Evolutionary conservation across 2,797 vertebrate genomes (phyloP), one percentile per base, ranked within the genome.

Genomic region (Sebastes taczanowskii): DNA sequence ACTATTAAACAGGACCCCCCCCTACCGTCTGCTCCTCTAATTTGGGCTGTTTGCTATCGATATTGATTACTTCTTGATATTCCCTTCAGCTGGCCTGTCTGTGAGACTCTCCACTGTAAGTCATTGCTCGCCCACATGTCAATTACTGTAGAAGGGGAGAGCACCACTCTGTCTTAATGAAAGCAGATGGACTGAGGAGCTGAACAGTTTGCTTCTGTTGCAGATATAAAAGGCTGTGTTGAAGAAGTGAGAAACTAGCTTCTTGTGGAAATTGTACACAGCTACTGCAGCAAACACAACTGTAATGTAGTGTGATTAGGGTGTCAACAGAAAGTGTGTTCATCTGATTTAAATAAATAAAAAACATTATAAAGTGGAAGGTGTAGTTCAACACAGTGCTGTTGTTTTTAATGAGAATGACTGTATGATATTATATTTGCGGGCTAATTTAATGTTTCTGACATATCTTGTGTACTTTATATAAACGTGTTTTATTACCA

Each of bases 61-160:
- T 95, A 95, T 95, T 87, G 94, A 95, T 95, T 93, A 80, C 32
- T 76, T 92, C 90, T 90, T 94, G 91, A 94, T 92, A 93, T 94
- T 94, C 94, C 92, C 93, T 88, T 90, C 82, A 88, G 87, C 84
- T 83, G 77, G 82, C 66, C 80, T 85, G 92, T 92, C 90, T 65
- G 83, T 68, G 78, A 89, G 92, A 79, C 86, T 82, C 86, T 89
- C 78, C 89, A 92, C 91, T 93, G 91, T 94, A 92, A 95, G 90
- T 84, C 93, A 92, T 95, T 88, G 78, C 90, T 96, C 92, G 94
- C 81, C 91, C 88, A 90, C 88, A 89, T 85, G 90, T 95, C 95
- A 96, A 94, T 96, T 95, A 91, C 89, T 62, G 74, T 46, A 87
- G 90, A 85, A 66, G 55, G 77, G 73, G 77, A 88, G 89, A 87